Evolutionary conservation across 1,140 invertebrate species (phyloP).

Genomic region (Babylonia areolata): DNA sequence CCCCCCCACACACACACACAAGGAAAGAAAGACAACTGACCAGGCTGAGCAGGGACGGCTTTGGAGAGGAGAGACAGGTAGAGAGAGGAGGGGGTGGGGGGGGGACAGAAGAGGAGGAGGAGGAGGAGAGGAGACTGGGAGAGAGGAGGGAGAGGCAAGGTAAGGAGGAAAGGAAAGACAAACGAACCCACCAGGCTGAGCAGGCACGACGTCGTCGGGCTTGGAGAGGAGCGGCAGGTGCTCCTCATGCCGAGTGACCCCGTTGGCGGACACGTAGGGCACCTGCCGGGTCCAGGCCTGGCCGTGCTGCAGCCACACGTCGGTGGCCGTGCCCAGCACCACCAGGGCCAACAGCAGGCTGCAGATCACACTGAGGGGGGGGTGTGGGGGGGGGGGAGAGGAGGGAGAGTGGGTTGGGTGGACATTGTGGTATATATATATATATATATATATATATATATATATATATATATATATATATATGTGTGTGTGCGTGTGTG

Average conservation of each 20-base stretch:
- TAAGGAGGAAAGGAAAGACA: background rate
- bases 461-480: background rate
- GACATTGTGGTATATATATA: background rate
- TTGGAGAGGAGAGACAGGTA: no score
- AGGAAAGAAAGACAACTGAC: no score
- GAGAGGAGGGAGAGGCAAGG: background rate
- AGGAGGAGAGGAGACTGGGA: background rate
- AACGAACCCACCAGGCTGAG: background rate
- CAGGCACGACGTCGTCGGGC: background rate
- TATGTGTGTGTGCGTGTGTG: slow-evolving; percentile 4
- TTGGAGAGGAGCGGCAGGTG: background rate
- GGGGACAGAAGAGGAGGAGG: background rate
- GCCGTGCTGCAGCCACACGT: background rate
- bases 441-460: background rate
- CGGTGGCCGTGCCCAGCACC: background rate
- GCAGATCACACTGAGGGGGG: background rate
- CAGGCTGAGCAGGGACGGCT: no score
- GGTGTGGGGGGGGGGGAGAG: background rate
- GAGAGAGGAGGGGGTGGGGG: no score
- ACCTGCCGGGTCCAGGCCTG: background rate
- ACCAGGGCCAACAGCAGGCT: background rate
- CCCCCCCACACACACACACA: no score
- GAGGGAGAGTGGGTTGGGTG: background rate
- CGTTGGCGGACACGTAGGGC: background rate
- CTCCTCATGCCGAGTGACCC: background rate